Evolutionary conservation across 2,888 invertebrate species (phyloP), one percentile per base, ranked within the genome.

Genomic region (Acrocyrtus sp.): DNA sequence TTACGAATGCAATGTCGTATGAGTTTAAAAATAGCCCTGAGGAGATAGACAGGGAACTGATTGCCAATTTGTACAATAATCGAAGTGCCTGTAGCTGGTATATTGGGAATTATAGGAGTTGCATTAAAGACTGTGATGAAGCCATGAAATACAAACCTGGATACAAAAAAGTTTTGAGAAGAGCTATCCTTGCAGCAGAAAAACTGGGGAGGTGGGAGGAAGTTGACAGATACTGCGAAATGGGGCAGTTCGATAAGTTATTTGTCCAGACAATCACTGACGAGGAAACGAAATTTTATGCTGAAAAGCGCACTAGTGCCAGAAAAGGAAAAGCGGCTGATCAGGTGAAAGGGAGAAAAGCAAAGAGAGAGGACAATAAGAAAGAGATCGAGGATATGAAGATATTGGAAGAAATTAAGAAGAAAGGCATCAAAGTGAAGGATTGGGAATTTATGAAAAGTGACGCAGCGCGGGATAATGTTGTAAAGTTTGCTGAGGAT

Each of bases 21-120:
- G 73, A 76, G 51, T 5, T 29, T 15, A 47, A 57, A 19, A 17
- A 3, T 2, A n/a, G n/a, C n/a, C n/a, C n/a, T n/a, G 43, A 29
- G 1, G 56, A 73, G 19, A 92, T 84, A 85, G 86, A 69, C 22
- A 26, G 15, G 2, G 21, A 21, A 10, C 24, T 70, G 26, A 17
- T 47, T 1, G 34, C 96, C 6, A 90, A 90, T 72, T 86, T 99
- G 15, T 92, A 94, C 82, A 95, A 95, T 82, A 99, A 99, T 83
- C 88, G 98, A 75, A 93, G 97, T 1, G 95, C 97, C 0, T 89
- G 95, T 0, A 92, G 98, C 82, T 96, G 88, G 83, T 90, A 92
- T 83, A 84, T 98, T 29, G 90, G 94, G 84, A 95, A 94, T 84
- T 92, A 90, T 84, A 86, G 93, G 87, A 93, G 94, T 2, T 87